These are phyloP conservation scores for Megaleporinus macrocephalus DNA, from an alignment of 2,113 vertebrate genomes.

Conservation along the genomic window DNA sequence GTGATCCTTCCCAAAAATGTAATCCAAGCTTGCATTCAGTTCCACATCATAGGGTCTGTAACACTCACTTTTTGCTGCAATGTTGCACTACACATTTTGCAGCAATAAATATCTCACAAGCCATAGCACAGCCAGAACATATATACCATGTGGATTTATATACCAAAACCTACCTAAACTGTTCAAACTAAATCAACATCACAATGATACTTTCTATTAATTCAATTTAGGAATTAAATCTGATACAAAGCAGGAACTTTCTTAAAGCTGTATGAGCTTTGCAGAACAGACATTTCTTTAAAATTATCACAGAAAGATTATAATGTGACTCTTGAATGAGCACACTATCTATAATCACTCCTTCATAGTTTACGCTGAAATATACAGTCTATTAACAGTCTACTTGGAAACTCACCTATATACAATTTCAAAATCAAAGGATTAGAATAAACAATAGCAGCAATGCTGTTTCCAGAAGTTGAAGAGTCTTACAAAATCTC, in stretches of 20 bases:
- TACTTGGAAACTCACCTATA: neutral
- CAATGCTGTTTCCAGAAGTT: neutral
- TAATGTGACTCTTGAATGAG: neutral
- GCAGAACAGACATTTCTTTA: neutral
- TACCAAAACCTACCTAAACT: neutral
- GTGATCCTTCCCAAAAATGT: slow-evolving; percentile 17
- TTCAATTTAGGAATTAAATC: neutral
- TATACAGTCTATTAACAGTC: neutral
- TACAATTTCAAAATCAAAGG: neutral
- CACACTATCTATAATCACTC: neutral
- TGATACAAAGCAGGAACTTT: neutral
- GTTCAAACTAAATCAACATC: neutral
- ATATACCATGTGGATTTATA: slow-evolving; percentile 9
- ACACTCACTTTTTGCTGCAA: neutral
- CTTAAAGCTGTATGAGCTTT: too few species aligned
- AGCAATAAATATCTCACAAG: neutral
- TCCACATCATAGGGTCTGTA: neutral
- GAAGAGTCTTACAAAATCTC: too few species aligned
- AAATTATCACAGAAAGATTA: neutral
- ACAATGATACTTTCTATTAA: neutral
- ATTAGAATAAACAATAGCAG: neutral
- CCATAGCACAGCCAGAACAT: neutral
- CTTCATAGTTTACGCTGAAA: neutral
- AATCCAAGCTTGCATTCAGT: neutral
- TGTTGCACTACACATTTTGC: neutral